These are phyloP conservation scores for Coilia nasus DNA, from an alignment of 2,797 vertebrate species.

Conservation along the genomic window DNA sequence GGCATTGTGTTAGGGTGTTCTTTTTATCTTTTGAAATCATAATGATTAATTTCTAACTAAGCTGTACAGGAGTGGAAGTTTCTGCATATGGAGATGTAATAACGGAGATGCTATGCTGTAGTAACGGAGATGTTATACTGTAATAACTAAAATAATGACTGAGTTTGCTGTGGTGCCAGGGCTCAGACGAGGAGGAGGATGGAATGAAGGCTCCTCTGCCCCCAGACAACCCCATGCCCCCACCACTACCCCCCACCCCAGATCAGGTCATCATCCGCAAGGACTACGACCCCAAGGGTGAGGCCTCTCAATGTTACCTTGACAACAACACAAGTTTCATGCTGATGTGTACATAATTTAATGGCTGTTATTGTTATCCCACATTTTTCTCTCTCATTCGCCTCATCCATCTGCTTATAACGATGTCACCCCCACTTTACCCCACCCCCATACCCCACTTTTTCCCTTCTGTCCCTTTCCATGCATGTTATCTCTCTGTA, in stretches of 20 bases:
- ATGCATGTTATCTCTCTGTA: too few relatives aligned
- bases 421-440: too few relatives aligned
- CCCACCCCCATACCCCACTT: too few relatives aligned
- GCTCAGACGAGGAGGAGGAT: slow-evolving; percentile 97
- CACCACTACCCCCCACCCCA: slow-evolving; percentile 94
- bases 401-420: too few relatives aligned
- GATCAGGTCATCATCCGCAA: slow-evolving; percentile 98
- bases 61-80: not conserved
- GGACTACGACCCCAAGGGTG: slow-evolving; percentile 98
- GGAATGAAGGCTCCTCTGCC: slow-evolving; percentile 90
- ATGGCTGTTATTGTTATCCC: too few relatives aligned
- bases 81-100: not conserved
- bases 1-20: too few relatives aligned
- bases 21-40: not conserved
- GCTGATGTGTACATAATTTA: too few relatives aligned
- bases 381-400: too few relatives aligned
- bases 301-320: not conserved
- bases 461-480: too few relatives aligned
- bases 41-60: not conserved
- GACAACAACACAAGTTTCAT: not conserved
- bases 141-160: not conserved
- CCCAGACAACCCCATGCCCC: slow-evolving; percentile 95
- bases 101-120: too few relatives aligned
- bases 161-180: slow-evolving; percentile 69
- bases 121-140: not conserved